Percentiles rank a stretch among this genome's conserved stretches.
These are phyloP conservation scores for Zootermopsis nevadensis DNA, from an alignment of 2,888 invertebrate species.

Conservation along the genomic window DNA sequence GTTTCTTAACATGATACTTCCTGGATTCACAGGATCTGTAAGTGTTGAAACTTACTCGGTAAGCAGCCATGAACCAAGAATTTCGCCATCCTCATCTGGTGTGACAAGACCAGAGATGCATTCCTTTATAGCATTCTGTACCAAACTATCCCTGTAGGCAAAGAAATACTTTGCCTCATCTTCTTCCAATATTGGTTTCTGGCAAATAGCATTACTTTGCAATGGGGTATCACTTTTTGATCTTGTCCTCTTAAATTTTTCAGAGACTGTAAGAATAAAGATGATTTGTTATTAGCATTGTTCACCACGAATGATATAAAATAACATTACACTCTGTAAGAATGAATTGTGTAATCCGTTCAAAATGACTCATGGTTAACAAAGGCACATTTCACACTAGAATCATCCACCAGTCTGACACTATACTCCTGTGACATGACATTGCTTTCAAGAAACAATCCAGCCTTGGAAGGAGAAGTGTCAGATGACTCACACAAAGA, in stretches of 20 bases:
- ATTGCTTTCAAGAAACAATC: too few species aligned
- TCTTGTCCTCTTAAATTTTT: slow-evolving; percentile 59
- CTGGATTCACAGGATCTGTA: neutral
- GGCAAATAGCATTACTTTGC: slow-evolving; percentile 46
- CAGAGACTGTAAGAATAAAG: slow-evolving; percentile 57
- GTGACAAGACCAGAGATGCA: slow-evolving; percentile 74
- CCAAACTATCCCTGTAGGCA: slow-evolving; percentile 78
- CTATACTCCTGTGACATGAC: too few species aligned
- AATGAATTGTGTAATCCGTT: neutral
- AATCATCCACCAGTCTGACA: too few species aligned
- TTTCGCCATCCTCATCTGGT: slow-evolving; percentile 75
- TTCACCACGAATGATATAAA: neutral
- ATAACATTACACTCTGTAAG: neutral
- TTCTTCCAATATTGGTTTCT: slow-evolving; percentile 59
- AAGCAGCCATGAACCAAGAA: slow-evolving; percentile 81
- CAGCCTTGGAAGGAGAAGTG: too few species aligned
- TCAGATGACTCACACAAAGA: too few species aligned
- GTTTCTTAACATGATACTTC: neutral
- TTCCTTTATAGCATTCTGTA: slow-evolving; percentile 78
- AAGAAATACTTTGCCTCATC: slow-evolving; percentile 77
- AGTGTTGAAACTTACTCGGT: slow-evolving; percentile 74
- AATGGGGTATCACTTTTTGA: slow-evolving; percentile 54
- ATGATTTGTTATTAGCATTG: neutral
- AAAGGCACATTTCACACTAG: too few species aligned
- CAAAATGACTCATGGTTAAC: too few species aligned